Base-by-base conservation (phyloP, 2,113 vertebrate genomes). In the Heterochromis multidens region DNA sequence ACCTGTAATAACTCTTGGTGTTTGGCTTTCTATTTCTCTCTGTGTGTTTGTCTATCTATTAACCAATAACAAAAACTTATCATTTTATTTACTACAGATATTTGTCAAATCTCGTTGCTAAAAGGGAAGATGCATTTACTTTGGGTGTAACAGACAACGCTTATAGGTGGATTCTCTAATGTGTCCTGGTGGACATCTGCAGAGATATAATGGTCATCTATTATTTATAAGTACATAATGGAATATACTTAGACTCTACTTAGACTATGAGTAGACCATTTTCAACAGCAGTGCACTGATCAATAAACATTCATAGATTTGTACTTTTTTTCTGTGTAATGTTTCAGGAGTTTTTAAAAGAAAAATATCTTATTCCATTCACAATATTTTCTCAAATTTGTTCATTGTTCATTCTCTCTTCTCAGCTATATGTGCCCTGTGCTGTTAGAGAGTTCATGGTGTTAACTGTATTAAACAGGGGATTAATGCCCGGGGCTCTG, bases 391-490 rank as follows among this genome's bases (percentile, higher is more conserved):
- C 54, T 43, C 9, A 43, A 58, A 70, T 80, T 19, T 56, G 16
- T 56, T 81, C 60, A 49, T 78, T 33, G 14, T 81, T 40, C 56
- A 7, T 49, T 86, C 63, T 85, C 25, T 89, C 76, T 82, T 77
- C 86, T 83, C 60, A 37, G 81, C 40, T 80, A 31, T 79, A 74
- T 81, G 63, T 77, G 85, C 83, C 31, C 81, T 74, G 77, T 63
- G 77, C 86, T 85, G 84, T 83, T 91, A 52, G 82, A 84, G 76
- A 83, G 93, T 94, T 93, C 82, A 77, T 58, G 76, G 84, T 67
- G 81, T 92, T 92, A 92, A 93, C 93, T 89, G 43, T 91, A 93
- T 95, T 93, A 94, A 94, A 93, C 89, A 89, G 90, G 80, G 88
- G 93, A 94, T 95, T 95, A 94, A 89, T 58, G 90, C 90, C 88